Evolutionary conservation across 1,140 invertebrate species (phyloP), one percentile per base, ranked within the genome.

Genomic region (Philaenus spumarius): DNA sequence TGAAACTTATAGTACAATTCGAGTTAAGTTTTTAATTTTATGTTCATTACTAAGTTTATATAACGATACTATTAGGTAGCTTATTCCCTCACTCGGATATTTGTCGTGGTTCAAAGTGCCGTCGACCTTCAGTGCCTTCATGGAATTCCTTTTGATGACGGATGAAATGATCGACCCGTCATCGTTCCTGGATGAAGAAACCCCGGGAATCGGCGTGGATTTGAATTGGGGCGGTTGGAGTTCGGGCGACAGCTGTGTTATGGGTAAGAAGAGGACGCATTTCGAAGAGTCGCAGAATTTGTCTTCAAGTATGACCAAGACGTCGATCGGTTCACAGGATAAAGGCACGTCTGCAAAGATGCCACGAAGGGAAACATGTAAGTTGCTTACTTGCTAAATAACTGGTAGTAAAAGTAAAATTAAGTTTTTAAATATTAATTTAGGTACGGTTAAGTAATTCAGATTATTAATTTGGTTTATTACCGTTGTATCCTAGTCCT

Each of bases 211-310:
- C 15, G 7, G 45, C 30, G 12, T 19, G 15, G 20, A 22, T 17
- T 15, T 23, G 7, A 58, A 58, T 48, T 58, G 62, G 42, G 58
- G 57, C 17, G 43, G 48, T n/a, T 64, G 59, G 59, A 12, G 34
- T 19, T 2, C 30, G 9, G 15, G 6, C 17, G 34, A 12, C 11
- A 22, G 2, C 30, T 39, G 30, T 35, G n/a, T 22, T 5, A 26
- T 26, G 17, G 34, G n/a, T n/a, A 40, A 40, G 48, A n/a, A 15
- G 22, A 17, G 30, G 9, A 53, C n/a, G 15, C 34, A 39, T 14
- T 6, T 20, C 11, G 47, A 23, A 30, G 26, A n/a, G 26, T 58
- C 45, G 23, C 42, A 26, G 46, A 55, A 37, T 17, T 20, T 37
- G 37, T 17, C 26, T n/a, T 17, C 43, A 34, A 20, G 34, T 19